Percentiles rank a stretch among this genome's conserved stretches.
phyloP scores from a whole-genome alignment of 2,113 vertebrate genomes.

The Myxocyprinus asiaticus region DNA sequence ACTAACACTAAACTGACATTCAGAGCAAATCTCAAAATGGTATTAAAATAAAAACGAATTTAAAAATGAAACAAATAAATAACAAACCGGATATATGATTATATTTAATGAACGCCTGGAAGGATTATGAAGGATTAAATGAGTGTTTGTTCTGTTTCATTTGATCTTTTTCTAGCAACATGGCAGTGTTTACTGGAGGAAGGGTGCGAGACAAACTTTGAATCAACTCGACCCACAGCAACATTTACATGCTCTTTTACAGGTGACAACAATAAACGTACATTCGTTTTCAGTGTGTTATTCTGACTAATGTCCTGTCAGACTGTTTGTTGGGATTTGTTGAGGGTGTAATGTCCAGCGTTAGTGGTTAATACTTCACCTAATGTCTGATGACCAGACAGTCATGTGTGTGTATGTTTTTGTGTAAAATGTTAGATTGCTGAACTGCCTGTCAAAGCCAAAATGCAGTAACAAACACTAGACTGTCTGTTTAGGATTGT shows the following conservation, averaged over 20 bases:
- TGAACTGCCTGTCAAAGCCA: too few relatives aligned
- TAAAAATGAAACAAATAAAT: too few relatives aligned
- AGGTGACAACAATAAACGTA: conserved; percentile 71
- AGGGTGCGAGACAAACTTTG: conserved; percentile 75
- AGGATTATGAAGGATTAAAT: too few relatives aligned
- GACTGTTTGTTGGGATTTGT: background rate
- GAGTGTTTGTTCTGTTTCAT: background rate
- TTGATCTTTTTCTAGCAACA: conserved; percentile 82
- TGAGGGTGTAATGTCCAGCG: background rate
- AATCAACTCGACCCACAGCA: conserved; percentile 66
- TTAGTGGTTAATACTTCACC: background rate
- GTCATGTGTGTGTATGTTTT: background rate
- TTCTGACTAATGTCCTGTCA: background rate
- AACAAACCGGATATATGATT: too few relatives aligned
- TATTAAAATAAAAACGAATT: too few relatives aligned
- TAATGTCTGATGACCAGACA: background rate
- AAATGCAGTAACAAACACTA: too few relatives aligned
- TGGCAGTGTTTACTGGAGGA: conserved; percentile 91
- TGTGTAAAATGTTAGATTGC: too few relatives aligned
- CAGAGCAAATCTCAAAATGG: too few relatives aligned
- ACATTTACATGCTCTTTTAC: conserved; percentile 74
- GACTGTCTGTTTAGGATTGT: too few relatives aligned
- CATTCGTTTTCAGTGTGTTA: background rate
- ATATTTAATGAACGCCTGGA: too few relatives aligned
- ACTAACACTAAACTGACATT: too few relatives aligned